phyloP scores from a whole-genome alignment of 2,888 invertebrate species.

The Sericinus montela region DNA sequence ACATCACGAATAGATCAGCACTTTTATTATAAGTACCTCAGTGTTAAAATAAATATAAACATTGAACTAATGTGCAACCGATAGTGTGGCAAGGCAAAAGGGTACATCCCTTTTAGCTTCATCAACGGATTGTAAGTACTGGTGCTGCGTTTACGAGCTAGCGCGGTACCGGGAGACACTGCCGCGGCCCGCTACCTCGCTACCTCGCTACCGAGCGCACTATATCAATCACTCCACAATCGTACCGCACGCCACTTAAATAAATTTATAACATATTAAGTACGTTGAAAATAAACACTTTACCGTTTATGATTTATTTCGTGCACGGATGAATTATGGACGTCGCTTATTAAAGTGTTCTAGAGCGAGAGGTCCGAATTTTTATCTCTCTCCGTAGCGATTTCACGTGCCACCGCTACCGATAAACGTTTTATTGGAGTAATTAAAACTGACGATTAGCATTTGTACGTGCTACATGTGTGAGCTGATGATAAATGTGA shows the following conservation, averaged over 20 bases:
- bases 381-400: constrained; percentile 62
- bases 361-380: constrained; percentile 58
- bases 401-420: constrained; percentile 66
- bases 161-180: not conserved
- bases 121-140: not conserved
- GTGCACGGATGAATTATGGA: constrained; percentile 70
- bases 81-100: no score
- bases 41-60: no score
- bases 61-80: no score
- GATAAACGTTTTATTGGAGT: constrained; percentile 75
- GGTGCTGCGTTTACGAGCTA: not conserved
- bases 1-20: no score
- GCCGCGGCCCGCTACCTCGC: constrained; percentile 45
- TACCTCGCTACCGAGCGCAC: constrained; percentile 56
- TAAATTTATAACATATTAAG: constrained; percentile 79
- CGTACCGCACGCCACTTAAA: constrained; percentile 74
- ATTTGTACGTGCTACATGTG: constrained; percentile 55
- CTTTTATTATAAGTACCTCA: no score
- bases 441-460: constrained; percentile 70
- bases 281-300: constrained; percentile 77
- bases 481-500: constrained; percentile 59
- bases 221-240: constrained; percentile 76
- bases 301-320: constrained; percentile 76
- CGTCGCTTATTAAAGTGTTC: constrained; percentile 57
- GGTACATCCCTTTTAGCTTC: not conserved